A percentile compares a stretch with the other conserved stretches of the same genome.
These are phyloP conservation scores for Colletes gigas DNA, from an alignment of 1,140 invertebrate genomes.

Conservation along the genomic window DNA sequence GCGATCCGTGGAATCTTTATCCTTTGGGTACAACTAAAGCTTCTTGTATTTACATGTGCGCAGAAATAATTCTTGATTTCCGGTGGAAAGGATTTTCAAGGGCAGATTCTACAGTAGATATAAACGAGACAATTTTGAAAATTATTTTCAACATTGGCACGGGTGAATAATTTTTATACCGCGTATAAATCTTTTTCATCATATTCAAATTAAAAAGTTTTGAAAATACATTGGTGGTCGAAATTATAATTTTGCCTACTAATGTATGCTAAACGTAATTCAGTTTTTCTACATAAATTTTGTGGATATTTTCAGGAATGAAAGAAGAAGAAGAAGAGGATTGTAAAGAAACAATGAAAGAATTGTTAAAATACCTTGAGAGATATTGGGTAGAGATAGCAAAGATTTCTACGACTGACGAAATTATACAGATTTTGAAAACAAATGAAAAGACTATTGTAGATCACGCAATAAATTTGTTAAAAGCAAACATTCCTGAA, in stretches of 20 bases:
- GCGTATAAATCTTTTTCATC: slow-evolving; percentile 4
- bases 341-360: slow-evolving; percentile 36
- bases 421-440: slow-evolving; percentile 59
- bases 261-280: slow-evolving; percentile 27
- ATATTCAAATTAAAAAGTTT: slow-evolving; percentile 5
- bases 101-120: slow-evolving; percentile 1
- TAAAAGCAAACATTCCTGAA: slow-evolving; percentile 27
- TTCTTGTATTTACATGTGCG: slow-evolving; percentile 32
- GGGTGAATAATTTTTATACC: slow-evolving; percentile 43
- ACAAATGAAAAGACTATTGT: slow-evolving; percentile 42
- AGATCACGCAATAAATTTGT: slow-evolving; percentile 48
- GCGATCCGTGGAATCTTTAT: slow-evolving; percentile 27
- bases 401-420: slow-evolving; percentile 37
- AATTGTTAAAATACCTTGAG: slow-evolving; percentile 56
- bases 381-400: slow-evolving; percentile 67
- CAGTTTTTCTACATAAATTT: slow-evolving; percentile 29
- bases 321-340: slow-evolving; percentile 45
- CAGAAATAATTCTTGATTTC: slow-evolving; percentile 38
- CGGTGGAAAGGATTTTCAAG: slow-evolving; percentile 32
- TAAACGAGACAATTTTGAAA: slow-evolving; percentile 21
- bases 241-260: too few relatives aligned
- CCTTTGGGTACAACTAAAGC: slow-evolving; percentile 28
- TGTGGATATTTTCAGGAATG: slow-evolving; percentile 28
- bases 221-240: too few relatives aligned
- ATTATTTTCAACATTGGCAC: slow-evolving; percentile 31